Percentiles rank a stretch among this genome's conserved stretches.
These are phyloP conservation scores for Eupeodes corollae DNA, from an alignment of 1,140 invertebrate species.

Conservation along the genomic window DNA sequence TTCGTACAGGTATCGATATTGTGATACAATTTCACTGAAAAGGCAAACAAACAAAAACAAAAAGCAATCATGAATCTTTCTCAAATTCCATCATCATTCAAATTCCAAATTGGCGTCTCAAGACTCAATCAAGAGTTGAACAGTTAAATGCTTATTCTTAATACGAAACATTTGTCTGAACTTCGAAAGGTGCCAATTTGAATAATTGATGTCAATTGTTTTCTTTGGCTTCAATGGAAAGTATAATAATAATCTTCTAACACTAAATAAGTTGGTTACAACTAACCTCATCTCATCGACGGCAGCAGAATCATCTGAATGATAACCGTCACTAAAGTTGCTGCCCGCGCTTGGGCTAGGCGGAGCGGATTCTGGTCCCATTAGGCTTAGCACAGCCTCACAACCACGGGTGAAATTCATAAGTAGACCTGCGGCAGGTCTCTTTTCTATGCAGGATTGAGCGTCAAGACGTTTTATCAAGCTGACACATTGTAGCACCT, in stretches of 20 bases:
- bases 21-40: conserved; percentile 53
- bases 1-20: conserved; percentile 73
- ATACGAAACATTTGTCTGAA: conserved; percentile 8
- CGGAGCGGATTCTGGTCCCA: conserved; percentile 42
- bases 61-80: conserved; percentile 6
- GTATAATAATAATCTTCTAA: no score
- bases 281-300: conserved; percentile 48
- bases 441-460: conserved; percentile 43
- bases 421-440: conserved; percentile 61
- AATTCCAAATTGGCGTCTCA: no score
- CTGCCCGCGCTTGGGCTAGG: conserved; percentile 24
- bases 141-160: no score
- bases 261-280: no score
- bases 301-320: conserved; percentile 66
- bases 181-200: background rate
- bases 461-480: conserved; percentile 48
- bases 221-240: no score
- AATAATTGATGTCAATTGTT: no score
- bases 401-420: conserved; percentile 78
- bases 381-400: conserved; percentile 62
- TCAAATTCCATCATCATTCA: no score
- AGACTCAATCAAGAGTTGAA: no score
- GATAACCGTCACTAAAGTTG: conserved; percentile 58
- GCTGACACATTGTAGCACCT: conserved; percentile 52
- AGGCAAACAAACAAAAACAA: conserved; percentile 4